These are phyloP conservation scores for Cotesia glomerata DNA, from an alignment of 1,140 invertebrate species.

Conservation along the genomic window DNA sequence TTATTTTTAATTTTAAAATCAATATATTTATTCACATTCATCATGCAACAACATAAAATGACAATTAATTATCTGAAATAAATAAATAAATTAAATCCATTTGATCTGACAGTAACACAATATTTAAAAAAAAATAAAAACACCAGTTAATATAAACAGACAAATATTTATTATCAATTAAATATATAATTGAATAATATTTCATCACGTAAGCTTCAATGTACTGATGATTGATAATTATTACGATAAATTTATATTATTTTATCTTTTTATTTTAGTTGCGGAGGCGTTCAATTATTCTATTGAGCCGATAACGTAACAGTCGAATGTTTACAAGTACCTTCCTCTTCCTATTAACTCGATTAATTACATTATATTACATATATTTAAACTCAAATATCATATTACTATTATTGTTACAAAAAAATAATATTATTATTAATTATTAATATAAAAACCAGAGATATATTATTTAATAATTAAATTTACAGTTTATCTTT, in stretches of 20 bases:
- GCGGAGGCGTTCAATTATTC: slow-evolving; percentile 34
- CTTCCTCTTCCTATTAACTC: slow-evolving; percentile 32
- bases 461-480: neutral
- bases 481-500: neutral
- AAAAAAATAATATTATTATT: neutral
- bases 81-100: neutral
- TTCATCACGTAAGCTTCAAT: too few species aligned
- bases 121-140: slow-evolving; percentile 2
- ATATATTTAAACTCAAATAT: neutral
- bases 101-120: neutral
- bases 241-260: neutral
- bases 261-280: slow-evolving; percentile 33
- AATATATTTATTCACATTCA: too few species aligned
- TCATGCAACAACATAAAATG: too few species aligned
- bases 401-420: neutral
- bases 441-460: neutral
- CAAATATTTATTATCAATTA: too few species aligned
- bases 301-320: slow-evolving; percentile 33
- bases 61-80: too few species aligned
- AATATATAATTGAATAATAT: too few species aligned
- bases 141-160: neutral
- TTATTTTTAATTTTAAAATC: too few species aligned
- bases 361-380: neutral
- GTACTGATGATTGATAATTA: neutral
- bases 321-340: slow-evolving; percentile 41